These are phyloP conservation scores for Amblyopsis hoosieri DNA, from an alignment of 2,797 vertebrate genomes.

Conservation along the genomic window DNA sequence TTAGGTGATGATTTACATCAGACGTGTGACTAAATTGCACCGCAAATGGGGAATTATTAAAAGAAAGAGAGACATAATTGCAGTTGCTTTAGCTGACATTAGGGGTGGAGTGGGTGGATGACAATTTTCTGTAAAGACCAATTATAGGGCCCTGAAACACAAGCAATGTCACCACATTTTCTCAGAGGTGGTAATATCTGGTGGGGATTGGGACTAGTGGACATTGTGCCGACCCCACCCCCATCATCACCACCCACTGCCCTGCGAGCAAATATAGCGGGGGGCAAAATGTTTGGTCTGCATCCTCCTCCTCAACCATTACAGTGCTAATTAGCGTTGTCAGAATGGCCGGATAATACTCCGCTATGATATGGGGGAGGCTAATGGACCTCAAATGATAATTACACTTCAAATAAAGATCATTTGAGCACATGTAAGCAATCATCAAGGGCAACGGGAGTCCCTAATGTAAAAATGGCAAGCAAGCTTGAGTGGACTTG, in stretches of 20 bases:
- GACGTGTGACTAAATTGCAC: not conserved
- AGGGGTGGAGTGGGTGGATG: not conserved
- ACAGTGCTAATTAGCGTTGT: slow-evolving; percentile 34
- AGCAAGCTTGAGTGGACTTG: slow-evolving; percentile 46
- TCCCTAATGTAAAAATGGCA: slow-evolving; percentile 39
- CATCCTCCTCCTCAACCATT: slow-evolving; percentile 34
- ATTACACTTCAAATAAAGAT: slow-evolving; percentile 63
- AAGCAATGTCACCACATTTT: not conserved
- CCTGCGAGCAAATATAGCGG: slow-evolving; percentile 15
- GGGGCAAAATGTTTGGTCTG: slow-evolving; percentile 20
- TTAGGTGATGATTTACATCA: not conserved
- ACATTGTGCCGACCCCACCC: slow-evolving; percentile 8
- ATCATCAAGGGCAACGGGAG: slow-evolving; percentile 42
- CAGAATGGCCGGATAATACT: slow-evolving; percentile 20
- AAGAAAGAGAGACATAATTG: not conserved
- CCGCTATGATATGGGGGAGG: slow-evolving; percentile 39
- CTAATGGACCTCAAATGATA: slow-evolving; percentile 51
- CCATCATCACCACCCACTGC: not conserved
- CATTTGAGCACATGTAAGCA: slow-evolving; percentile 54
- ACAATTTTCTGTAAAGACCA: slow-evolving; percentile 16
- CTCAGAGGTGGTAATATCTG: not conserved
- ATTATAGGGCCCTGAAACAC: slow-evolving; percentile 7
- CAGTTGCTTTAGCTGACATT: not conserved
- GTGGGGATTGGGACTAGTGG: slow-evolving; percentile 5
- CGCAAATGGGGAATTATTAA: not conserved